Percentiles rank a stretch among this genome's conserved stretches.
Evolutionary conservation across 2,113 vertebrate genomes (phyloP).

Genomic region (Pangasianodon hypophthalmus): DNA sequence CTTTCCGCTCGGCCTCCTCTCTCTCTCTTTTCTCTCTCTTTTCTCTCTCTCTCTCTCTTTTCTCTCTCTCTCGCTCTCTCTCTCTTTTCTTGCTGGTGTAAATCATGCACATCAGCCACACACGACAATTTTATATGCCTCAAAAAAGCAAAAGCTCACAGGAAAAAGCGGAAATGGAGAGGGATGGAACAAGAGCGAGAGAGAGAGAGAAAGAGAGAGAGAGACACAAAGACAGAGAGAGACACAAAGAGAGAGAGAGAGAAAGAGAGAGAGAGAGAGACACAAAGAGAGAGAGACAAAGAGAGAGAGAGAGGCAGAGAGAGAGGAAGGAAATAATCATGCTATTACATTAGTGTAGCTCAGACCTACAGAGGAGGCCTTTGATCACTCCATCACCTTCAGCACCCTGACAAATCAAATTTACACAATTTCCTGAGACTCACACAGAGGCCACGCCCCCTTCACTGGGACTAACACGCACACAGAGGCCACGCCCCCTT

Average conservation of each 20-base stretch:
- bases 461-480: background rate
- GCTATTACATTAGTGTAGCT: constrained; percentile 4
- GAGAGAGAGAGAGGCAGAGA: background rate
- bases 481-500: background rate
- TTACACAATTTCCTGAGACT: background rate
- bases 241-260: too few species aligned
- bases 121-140: constrained; percentile 39
- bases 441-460: background rate
- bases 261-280: background rate
- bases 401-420: background rate
- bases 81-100: constrained; percentile 15
- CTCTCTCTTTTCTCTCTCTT: background rate
- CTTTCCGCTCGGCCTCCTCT: constrained; percentile 17
- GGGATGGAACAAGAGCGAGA: too few species aligned
- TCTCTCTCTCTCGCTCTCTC: constrained; percentile 17
- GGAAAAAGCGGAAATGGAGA: constrained; percentile 1
- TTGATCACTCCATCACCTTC: constrained; percentile 22
- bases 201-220: too few species aligned
- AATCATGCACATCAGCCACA: constrained; percentile 56
- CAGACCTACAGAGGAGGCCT: constrained; percentile 13
- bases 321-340: constrained; percentile 38
- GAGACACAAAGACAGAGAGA: too few species aligned
- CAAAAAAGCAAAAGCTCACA: constrained; percentile 23
- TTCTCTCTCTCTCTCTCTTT: background rate
- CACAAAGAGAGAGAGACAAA: too few species aligned